phyloP scores from a whole-genome alignment of 1,140 invertebrate genomes.

The Drosophila sechellia region DNA sequence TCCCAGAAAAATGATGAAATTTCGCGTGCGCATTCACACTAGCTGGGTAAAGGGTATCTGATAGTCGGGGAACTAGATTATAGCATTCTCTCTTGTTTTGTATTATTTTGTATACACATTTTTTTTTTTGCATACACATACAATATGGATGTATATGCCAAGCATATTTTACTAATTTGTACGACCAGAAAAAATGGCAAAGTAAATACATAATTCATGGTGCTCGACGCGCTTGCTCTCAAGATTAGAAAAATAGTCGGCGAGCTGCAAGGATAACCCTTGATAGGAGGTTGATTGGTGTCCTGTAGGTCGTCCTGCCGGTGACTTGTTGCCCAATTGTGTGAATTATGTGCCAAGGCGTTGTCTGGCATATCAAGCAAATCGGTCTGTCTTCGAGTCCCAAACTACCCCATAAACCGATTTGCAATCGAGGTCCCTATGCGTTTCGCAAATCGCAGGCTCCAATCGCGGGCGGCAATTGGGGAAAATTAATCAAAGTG shows the following conservation, averaged over 20 bases:
- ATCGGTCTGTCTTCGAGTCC: background rate
- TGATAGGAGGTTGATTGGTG: conserved; percentile 12
- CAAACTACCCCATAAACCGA: background rate
- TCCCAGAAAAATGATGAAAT: no score
- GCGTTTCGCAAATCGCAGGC: conserved; percentile 32
- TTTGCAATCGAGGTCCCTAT: conserved; percentile 1
- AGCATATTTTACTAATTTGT: no score
- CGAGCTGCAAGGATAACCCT: background rate
- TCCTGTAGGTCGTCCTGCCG: background rate
- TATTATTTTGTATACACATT: no score
- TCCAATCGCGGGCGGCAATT: conserved; percentile 67
- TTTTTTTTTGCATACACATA: no score
- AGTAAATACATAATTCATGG: conserved; percentile 48
- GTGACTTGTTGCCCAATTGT: conserved; percentile 62
- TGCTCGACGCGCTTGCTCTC: conserved; percentile 3
- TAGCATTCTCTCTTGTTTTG: no score
- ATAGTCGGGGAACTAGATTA: no score
- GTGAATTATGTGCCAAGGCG: conserved; percentile 66
- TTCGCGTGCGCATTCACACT: no score
- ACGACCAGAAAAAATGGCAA: conserved; percentile 5
- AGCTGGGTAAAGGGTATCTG: no score
- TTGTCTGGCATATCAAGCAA: conserved; percentile 62
- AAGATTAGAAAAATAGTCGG: conserved; percentile 10
- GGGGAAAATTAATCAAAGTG: conserved; percentile 78
- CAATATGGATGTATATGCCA: no score